Conservation (phyloP, 1,140 invertebrate genomes). For the Drosophila subobscura region DNA sequence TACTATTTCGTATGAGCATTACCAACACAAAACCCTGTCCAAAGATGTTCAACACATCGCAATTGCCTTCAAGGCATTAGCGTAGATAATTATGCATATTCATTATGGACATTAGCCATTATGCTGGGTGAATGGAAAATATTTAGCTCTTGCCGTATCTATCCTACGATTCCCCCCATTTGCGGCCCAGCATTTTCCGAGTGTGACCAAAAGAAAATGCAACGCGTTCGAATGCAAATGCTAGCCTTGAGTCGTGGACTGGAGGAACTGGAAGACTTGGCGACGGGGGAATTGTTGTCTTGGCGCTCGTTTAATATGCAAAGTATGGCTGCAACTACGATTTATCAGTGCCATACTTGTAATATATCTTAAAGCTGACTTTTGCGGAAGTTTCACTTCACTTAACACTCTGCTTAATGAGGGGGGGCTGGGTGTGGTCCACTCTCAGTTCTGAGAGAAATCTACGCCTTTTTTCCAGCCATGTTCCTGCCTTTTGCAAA, state of each 20-base stretch:
- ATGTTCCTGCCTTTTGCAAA: slow-evolving; percentile 35
- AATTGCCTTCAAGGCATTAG: slow-evolving; percentile 33
- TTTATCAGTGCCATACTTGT: slow-evolving; percentile 14
- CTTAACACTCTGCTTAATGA: neutral
- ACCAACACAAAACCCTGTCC: slow-evolving; percentile 1
- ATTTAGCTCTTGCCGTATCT: slow-evolving; percentile 37
- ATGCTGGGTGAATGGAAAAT: slow-evolving; percentile 43
- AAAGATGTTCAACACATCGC: slow-evolving; percentile 16
- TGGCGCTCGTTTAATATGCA: slow-evolving; percentile 63
- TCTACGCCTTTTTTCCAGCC: slow-evolving; percentile 1
- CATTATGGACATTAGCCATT: slow-evolving; percentile 44
- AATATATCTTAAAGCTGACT: slow-evolving; percentile 62
- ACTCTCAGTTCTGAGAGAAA: slow-evolving; percentile 2
- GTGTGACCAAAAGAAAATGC: slow-evolving; percentile 35
- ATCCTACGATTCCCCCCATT: slow-evolving; percentile 26
- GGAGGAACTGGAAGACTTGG: slow-evolving; percentile 2
- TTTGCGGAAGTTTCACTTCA: slow-evolving; percentile 60
- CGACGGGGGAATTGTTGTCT: slow-evolving; percentile 25
- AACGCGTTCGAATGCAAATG: slow-evolving; percentile 55
- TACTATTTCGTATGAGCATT: neutral
- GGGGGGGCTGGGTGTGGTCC: slow-evolving; percentile 23
- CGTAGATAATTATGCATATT: slow-evolving; percentile 51
- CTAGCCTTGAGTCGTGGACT: slow-evolving; percentile 20
- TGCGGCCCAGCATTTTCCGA: slow-evolving; percentile 26
- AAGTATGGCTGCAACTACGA: slow-evolving; percentile 16